Evolutionary conservation across 2,797 vertebrate species (phyloP).

Genomic region (Staurois parvus): DNA sequence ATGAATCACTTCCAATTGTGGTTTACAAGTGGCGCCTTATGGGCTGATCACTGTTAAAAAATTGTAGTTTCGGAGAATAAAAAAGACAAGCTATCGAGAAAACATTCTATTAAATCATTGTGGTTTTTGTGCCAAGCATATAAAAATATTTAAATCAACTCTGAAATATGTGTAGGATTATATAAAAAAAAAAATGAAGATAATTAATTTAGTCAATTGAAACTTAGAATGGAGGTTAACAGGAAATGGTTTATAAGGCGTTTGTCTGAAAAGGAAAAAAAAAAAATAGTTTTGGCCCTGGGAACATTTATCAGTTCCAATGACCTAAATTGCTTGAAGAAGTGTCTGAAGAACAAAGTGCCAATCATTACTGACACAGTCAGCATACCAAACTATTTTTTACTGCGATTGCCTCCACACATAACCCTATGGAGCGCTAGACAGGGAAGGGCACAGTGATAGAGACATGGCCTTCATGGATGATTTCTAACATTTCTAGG

Average conservation of each 20-base stretch:
- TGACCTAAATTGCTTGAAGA: neutral
- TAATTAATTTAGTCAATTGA: no score
- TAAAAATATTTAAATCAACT: no score
- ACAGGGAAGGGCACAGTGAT: no score
- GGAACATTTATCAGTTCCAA: neutral
- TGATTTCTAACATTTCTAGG: no score
- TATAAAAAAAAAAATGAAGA: neutral
- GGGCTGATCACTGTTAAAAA: conserved; percentile 33
- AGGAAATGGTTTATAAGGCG: no score
- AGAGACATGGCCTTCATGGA: no score
- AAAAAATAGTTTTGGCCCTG: neutral
- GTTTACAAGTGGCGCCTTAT: conserved; percentile 17
- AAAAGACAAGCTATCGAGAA: conserved; percentile 19
- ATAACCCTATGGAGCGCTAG: no score
- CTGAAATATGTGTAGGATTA: neutral
- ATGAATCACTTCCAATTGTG: conserved; percentile 49
- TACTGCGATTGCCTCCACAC: neutral
- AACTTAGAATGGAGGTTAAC: no score
- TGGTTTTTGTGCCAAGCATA: neutral
- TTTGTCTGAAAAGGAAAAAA: neutral
- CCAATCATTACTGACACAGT: neutral
- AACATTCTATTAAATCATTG: conserved; percentile 4
- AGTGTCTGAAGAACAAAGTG: neutral
- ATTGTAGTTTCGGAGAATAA: neutral
- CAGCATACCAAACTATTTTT: neutral